A percentile compares a stretch with the other conserved stretches of the same genome.
phyloP scores from a whole-genome alignment of 2,797 vertebrate genomes.

The Pangasius krempfi region DNA sequence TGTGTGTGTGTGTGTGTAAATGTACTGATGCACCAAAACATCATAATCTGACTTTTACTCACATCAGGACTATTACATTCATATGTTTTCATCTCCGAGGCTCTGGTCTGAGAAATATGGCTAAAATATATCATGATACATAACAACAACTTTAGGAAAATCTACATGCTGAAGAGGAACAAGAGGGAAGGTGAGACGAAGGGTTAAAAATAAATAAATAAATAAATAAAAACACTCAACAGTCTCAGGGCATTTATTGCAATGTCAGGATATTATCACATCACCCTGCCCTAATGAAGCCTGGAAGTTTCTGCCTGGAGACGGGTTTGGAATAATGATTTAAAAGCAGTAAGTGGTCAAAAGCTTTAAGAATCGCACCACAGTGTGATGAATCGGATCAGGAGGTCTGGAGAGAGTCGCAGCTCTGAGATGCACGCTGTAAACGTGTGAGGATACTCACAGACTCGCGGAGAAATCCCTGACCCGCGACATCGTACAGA shows the following conservation, averaged over 20 bases:
- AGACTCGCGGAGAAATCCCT: constrained; percentile 95
- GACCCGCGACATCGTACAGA: constrained; percentile 96
- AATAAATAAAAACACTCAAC: neutral
- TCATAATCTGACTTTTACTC: neutral
- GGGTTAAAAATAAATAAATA: neutral
- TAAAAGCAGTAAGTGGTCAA: neutral
- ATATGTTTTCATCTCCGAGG: neutral
- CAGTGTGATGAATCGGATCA: neutral
- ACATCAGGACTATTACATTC: neutral
- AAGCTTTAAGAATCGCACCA: neutral
- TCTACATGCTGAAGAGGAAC: no score
- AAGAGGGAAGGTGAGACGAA: neutral
- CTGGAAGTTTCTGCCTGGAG: neutral
- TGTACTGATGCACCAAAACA: no score
- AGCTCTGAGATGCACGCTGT: neutral
- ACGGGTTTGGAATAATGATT: neutral
- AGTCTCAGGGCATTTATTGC: neutral
- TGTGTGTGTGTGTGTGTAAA: no score
- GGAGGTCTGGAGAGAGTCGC: neutral
- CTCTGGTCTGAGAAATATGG: neutral
- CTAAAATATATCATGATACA: neutral
- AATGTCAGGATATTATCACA: neutral
- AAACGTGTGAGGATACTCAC: constrained; percentile 73
- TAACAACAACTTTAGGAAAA: neutral
- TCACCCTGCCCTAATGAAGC: neutral